Conservation (phyloP, 1,140 invertebrate genomes). For the Euwallacea fornicatus region DNA sequence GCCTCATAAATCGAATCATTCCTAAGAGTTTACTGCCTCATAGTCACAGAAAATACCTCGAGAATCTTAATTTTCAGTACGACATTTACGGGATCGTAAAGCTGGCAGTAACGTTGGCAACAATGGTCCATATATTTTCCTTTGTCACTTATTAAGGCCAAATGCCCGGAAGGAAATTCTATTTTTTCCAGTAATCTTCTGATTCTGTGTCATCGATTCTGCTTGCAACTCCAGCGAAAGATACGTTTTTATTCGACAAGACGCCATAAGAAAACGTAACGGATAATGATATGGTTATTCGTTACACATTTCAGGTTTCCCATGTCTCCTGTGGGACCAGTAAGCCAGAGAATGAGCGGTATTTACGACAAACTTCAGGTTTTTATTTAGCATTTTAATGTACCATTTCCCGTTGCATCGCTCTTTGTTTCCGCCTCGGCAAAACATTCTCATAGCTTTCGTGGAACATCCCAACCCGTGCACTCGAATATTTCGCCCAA, state of each 20-base stretch:
- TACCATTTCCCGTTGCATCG: not conserved
- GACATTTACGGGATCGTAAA: constrained; percentile 16
- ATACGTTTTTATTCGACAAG: constrained; percentile 6
- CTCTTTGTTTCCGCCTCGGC: too few relatives aligned
- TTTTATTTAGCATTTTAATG: constrained; percentile 7
- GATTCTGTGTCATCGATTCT: not conserved
- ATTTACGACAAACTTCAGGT: constrained; percentile 5
- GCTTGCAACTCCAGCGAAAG: not conserved
- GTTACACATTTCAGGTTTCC: constrained; percentile 5
- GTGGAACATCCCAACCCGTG: too few relatives aligned
- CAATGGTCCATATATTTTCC: constrained; percentile 12
- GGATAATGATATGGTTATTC: constrained; percentile 7
- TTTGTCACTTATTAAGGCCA: constrained; percentile 14
- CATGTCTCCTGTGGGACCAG: constrained; percentile 1
- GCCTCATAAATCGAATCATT: constrained; percentile 1
- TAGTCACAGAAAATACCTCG: constrained; percentile 9
- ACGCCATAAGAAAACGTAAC: not conserved
- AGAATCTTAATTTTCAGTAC: constrained; percentile 9
- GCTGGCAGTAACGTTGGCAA: constrained; percentile 14
- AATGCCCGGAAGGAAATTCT: constrained; percentile 5
- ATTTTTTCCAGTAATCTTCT: constrained; percentile 5
- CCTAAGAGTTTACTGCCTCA: constrained; percentile 8
- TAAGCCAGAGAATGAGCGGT: not conserved
- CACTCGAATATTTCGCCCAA: too few relatives aligned
- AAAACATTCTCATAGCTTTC: too few relatives aligned